Evolutionary conservation across 53 echinoderm and acorn worm species (phyloP).

Genomic region (Arbacia lixula): DNA sequence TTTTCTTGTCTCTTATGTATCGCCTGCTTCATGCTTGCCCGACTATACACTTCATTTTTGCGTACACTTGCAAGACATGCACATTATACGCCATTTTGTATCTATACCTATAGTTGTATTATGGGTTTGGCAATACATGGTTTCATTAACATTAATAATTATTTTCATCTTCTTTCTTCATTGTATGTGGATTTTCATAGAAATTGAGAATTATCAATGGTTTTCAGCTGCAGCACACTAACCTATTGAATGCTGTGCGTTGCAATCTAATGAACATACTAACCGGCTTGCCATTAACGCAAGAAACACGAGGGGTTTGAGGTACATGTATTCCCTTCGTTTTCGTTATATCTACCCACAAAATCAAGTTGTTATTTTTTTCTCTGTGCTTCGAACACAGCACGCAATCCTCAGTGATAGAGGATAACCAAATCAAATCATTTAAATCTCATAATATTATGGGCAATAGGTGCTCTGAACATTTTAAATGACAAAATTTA

Average conservation of each 20-base stretch:
- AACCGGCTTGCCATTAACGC: too few species aligned
- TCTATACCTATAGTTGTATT: conserved; percentile 33
- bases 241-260: conserved; percentile 20
- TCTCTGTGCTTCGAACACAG: too few species aligned
- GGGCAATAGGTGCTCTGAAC: too few species aligned
- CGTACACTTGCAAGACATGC: conserved; percentile 46
- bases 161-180: neutral
- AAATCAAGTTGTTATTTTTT: too few species aligned
- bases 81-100: conserved; percentile 40
- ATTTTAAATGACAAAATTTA: too few species aligned
- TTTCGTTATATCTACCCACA: too few species aligned
- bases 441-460: too few species aligned
- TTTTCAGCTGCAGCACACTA: conserved; percentile 45
- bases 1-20: neutral
- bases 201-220: neutral
- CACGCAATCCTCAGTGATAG: too few species aligned
- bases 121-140: conserved; percentile 22
- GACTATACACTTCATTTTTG: conserved; percentile 55
- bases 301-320: conserved; percentile 4
- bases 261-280: conserved; percentile 1
- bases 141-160: conserved; percentile 37
- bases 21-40: conserved; percentile 55
- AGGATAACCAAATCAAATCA: too few species aligned
- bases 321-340: conserved; percentile 19
- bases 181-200: conserved; percentile 25